These are phyloP conservation scores for Loris lydekkerianus DNA, from an alignment of 2,797 vertebrate species.

Conservation along the genomic window DNA sequence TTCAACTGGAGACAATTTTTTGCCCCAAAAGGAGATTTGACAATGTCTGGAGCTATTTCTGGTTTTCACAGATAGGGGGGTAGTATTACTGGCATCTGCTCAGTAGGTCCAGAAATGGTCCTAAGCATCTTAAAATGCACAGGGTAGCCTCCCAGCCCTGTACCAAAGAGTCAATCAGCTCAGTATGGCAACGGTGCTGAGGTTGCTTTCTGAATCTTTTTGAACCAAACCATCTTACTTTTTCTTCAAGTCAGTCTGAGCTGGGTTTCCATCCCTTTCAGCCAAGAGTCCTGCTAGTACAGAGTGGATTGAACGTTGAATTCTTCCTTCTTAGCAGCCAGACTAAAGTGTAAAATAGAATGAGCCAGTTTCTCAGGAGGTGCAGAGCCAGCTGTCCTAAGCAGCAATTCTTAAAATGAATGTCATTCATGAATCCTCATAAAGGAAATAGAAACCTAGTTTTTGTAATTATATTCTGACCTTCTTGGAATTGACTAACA, in stretches of 20 bases:
- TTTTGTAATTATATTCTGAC: constrained; percentile 37
- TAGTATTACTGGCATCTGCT: not conserved
- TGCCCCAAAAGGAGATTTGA: not conserved
- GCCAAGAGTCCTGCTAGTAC: not conserved
- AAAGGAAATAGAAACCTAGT: constrained; percentile 37
- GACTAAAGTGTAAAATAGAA: not conserved
- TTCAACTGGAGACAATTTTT: not conserved
- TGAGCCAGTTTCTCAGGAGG: not conserved
- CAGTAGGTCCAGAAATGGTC: not conserved
- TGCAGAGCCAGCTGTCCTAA: not conserved
- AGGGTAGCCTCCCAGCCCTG: not conserved
- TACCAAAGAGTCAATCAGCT: not conserved
- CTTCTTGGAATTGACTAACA: constrained; percentile 8
- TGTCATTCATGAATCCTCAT: not conserved
- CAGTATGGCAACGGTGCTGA: not conserved
- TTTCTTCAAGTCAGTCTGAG: not conserved
- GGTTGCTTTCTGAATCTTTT: not conserved
- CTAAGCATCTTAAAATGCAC: not conserved
- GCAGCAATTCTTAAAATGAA: not conserved
- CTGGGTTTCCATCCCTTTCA: not conserved
- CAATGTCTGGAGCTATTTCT: not conserved
- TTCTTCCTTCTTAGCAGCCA: constrained; percentile 6
- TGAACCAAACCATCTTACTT: not conserved
- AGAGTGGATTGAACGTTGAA: not conserved
- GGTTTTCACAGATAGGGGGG: not conserved